These are phyloP conservation scores for Rhinichthys klamathensis DNA, from an alignment of 2,113 vertebrate genomes.

Conservation along the genomic window DNA sequence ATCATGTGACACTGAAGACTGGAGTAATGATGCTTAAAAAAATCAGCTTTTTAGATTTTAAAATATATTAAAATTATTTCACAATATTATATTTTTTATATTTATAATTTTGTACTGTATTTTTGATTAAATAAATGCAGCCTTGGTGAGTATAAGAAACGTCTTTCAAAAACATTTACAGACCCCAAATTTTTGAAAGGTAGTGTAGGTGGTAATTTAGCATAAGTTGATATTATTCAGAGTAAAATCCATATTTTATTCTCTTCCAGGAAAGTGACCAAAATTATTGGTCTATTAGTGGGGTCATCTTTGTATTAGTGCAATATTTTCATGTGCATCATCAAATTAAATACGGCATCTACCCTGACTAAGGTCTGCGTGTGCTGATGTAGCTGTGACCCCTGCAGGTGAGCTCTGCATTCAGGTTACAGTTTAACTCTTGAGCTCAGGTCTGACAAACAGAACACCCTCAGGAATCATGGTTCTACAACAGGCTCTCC, in stretches of 20 bases:
- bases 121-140: neutral
- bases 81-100: neutral
- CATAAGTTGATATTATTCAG: neutral
- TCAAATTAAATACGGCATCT: neutral
- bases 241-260: no score
- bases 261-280: no score
- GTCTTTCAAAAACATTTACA: neutral
- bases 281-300: neutral
- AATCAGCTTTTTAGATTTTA: neutral
- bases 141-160: neutral
- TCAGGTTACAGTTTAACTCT: slow-evolving; percentile 52
- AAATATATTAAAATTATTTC: neutral
- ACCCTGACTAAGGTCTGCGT: neutral
- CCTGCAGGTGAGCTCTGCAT: neutral
- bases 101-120: no score
- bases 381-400: slow-evolving; percentile 2
- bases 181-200: neutral
- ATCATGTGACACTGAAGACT: neutral
- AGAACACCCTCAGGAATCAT: neutral
- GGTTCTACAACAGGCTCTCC: neutral
- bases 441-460: neutral
- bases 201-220: neutral
- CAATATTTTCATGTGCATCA: neutral
- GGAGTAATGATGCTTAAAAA: neutral
- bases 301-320: neutral